Percentiles rank a stretch among this genome's conserved stretches.
phyloP scores from a whole-genome alignment of 1,140 invertebrate species.

The Penaeus vannamei region DNA sequence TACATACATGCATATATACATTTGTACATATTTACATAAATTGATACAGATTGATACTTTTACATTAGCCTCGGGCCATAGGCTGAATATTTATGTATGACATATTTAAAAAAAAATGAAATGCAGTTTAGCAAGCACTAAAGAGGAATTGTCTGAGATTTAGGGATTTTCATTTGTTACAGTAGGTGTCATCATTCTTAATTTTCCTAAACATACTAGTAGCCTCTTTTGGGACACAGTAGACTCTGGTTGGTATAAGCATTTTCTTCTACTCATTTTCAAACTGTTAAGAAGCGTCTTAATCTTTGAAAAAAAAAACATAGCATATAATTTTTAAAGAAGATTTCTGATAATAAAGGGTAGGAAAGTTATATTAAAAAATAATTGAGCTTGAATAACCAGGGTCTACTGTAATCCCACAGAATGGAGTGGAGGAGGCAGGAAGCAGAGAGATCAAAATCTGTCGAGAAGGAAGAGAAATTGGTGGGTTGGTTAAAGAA shows the following conservation, averaged over 20 bases:
- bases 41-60: no score
- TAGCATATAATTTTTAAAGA: no score
- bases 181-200: not conserved
- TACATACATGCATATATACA: not conserved
- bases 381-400: slow-evolving; percentile 29
- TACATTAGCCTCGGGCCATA: no score
- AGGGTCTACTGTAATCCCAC: slow-evolving; percentile 59
- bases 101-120: no score
- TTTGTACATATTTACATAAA: not conserved
- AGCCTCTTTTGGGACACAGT: slow-evolving; percentile 13
- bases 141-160: no score
- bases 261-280: not conserved
- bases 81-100: no score
- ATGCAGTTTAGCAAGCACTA: no score
- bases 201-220: not conserved
- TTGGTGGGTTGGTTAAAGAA: not conserved
- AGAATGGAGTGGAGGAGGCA: slow-evolving; percentile 22
- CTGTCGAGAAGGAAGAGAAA: not conserved
- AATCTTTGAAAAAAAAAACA: not conserved
- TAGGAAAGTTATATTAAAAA: no score
- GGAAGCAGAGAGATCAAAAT: not conserved
- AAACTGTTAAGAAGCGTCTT: not conserved
- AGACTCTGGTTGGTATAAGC: slow-evolving; percentile 49
- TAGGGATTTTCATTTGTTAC: no score
- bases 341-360: no score